Evolutionary conservation across 2,888 invertebrate species (phyloP), one percentile per base, ranked within the genome.

Genomic region (Timema cristinae): DNA sequence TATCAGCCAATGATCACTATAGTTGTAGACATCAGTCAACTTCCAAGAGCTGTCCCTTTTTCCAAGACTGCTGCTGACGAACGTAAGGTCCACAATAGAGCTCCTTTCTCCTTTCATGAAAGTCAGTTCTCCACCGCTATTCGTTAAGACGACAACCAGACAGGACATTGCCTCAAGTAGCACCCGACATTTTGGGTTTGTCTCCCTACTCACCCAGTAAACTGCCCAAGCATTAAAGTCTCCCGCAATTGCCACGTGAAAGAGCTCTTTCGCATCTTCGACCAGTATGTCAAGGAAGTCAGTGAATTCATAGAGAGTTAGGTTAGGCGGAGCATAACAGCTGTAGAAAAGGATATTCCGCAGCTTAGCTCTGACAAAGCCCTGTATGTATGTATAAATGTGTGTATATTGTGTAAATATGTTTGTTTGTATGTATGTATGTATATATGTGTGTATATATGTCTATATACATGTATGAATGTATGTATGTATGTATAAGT

Each of bases 11-110:
- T 32, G 32, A 32, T 32, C 32, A n/a, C n/a, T n/a, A n/a, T n/a
- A n/a, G n/a, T n/a, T n/a, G n/a, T n/a, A n/a, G n/a, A n/a, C n/a
- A 54, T 54, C 54, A 11, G 1, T 54, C 15, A 66, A 2, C 66
- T 66, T 16, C 16, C 15, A 32, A 1, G 15, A 32, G 47, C 15
- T 11, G 16, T 66, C 5, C 13, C 10, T 13, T 15, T 5, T 66
- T 66, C 47, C 15, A 5, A 66, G 54, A n/a, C 54, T 54, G 54
- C 54, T 54, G 54, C 54, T 54, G 11, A 54, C 54, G 54, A 54
- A 54, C 2, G 54, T 54, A n/a, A 54, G 54, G 54, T 54, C 54
- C 54, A 54, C 54, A 54, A 54, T 54, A 54, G 54, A 54, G n/a
- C 11, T 54, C 54, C 11, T n/a, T n/a, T 54, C 54, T 54, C 32